These are phyloP conservation scores for Pimephales promelas DNA, from an alignment of 2,113 vertebrate genomes.

Conservation along the genomic window DNA sequence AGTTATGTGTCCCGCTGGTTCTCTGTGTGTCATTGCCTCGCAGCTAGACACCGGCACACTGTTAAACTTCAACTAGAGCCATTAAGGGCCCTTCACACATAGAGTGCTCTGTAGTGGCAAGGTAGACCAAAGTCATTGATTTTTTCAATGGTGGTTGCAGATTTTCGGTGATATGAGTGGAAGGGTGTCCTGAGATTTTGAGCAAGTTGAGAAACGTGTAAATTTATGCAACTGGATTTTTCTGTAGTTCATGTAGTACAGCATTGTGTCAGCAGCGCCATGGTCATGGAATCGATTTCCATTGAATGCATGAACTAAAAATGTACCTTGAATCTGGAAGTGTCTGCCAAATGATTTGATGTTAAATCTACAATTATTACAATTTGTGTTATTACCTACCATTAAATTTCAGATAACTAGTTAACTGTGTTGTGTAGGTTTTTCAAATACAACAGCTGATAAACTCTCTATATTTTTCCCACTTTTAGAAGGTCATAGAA, in stretches of 20 bases:
- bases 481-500: too few relatives aligned
- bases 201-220: not conserved
- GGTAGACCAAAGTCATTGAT: not conserved
- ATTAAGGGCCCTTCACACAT: not conserved
- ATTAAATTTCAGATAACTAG: too few relatives aligned
- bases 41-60: slow-evolving; percentile 16
- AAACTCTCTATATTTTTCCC: too few relatives aligned
- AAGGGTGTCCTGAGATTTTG: too few relatives aligned
- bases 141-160: not conserved
- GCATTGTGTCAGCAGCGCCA: not conserved
- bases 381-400: too few relatives aligned
- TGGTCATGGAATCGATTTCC: not conserved
- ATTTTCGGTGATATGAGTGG: not conserved
- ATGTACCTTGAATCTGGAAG: not conserved
- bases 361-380: too few relatives aligned
- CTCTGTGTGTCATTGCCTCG: slow-evolving; percentile 16
- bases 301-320: not conserved
- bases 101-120: not conserved
- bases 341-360: too few relatives aligned
- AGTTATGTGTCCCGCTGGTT: slow-evolving; percentile 1
- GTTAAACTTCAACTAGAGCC: slow-evolving; percentile 21
- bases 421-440: too few relatives aligned
- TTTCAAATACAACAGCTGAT: too few relatives aligned
- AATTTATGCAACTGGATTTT: not conserved
- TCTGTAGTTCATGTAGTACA: not conserved